phyloP scores from a whole-genome alignment of 2,797 vertebrate genomes.

The Rhyacichthys aspro region DNA sequence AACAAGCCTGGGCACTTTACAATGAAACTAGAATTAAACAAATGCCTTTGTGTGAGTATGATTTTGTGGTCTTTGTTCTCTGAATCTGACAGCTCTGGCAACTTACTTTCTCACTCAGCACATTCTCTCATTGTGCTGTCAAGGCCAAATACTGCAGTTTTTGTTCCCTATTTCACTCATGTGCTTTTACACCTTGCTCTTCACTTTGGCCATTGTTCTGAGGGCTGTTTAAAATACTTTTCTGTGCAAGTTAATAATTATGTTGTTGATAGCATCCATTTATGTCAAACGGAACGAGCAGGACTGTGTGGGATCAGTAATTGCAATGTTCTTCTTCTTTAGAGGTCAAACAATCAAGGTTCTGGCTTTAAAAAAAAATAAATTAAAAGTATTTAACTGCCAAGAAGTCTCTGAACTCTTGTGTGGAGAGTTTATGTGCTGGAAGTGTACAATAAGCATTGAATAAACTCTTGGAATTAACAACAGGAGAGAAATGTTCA shows the following conservation, averaged over 20 bases:
- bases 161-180: background rate
- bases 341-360: conserved; percentile 1
- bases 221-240: conserved; percentile 1
- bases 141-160: background rate
- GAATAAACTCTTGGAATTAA: too few relatives aligned
- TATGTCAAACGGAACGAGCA: background rate
- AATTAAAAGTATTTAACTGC: too few relatives aligned
- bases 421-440: too few relatives aligned
- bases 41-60: too few relatives aligned
- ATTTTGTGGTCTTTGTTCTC: too few relatives aligned
- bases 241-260: conserved; percentile 2
- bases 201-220: conserved; percentile 6
- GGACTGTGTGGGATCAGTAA: background rate
- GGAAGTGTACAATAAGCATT: too few relatives aligned
- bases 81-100: background rate
- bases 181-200: conserved; percentile 12
- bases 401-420: too few relatives aligned
- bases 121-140: background rate
- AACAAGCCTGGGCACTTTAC: too few relatives aligned
- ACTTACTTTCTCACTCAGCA: conserved; percentile 8
- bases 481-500: too few relatives aligned
- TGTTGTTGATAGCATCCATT: background rate
- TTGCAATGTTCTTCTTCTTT: background rate
- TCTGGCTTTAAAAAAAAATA: too few relatives aligned
- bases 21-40: too few relatives aligned